Base-by-base conservation (phyloP, 2,113 vertebrate genomes). In the Lota lota region DNA sequence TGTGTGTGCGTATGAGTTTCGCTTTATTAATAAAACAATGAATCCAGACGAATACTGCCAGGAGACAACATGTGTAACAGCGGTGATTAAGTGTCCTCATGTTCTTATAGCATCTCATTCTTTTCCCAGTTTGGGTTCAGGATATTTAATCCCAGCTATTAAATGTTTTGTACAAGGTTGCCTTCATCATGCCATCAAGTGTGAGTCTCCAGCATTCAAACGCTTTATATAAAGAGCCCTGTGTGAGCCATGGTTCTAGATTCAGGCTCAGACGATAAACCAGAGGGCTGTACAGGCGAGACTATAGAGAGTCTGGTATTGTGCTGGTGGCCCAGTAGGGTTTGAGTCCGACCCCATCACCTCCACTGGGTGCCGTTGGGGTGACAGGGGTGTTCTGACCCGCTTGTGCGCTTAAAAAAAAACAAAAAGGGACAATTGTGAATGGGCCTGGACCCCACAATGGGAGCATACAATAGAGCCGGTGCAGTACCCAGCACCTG, bases 131-230 rank as follows among this genome's bases (percentile, higher is more conserved):
- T 83, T 79, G 58, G 70, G 5, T 76, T 68, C 67, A 54, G 50
- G 61, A 76, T 79, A 70, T 85, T 88, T 83, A 83, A 83, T 63
- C 76, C 79, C 76, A 60, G 65, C 64, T 72, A 83, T 85, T 78
- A 79, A 77, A 60, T 75, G 85, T 83, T 84, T 79, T 78, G 65
- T 63, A 70, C 59, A 28, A 19, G 61, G 75, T 69, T 12, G 58
- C 61, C 76, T 0, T 67, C 28, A 63, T 82, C 53, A 66, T 84
- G 73, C 83, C 69, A 72, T 70, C n/a, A 80, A 82, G 77, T 80
- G 73, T 62, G 62, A 74, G 68, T 71, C 62, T 24, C 10, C 22
- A 51, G 62, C 69, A 28, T n/a, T 76, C 79, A 78, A 82, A 85
- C 80, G n/a, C 77, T 61, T 66, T 68, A 69, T 50, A 36, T 36